phyloP scores from a whole-genome alignment of 1,140 invertebrate species.

The Drosophila santomea region DNA sequence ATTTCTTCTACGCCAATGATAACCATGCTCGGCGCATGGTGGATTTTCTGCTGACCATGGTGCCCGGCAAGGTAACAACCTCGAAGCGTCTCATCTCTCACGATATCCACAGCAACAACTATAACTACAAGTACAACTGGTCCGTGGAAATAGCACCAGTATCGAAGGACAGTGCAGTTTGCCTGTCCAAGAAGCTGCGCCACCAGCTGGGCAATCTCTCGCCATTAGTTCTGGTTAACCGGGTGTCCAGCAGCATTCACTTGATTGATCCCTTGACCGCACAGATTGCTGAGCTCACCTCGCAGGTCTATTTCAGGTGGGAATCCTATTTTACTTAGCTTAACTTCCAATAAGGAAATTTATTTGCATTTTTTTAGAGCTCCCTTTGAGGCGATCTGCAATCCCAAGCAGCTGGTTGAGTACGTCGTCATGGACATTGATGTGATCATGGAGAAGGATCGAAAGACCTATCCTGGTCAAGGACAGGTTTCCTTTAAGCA shows the following conservation, averaged over 20 bases:
- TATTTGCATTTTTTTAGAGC: slow-evolving; percentile 56
- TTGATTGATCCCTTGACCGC: slow-evolving; percentile 97
- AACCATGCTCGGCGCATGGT: slow-evolving; percentile 97
- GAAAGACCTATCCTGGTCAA: slow-evolving; percentile 93
- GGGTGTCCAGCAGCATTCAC: slow-evolving; percentile 95
- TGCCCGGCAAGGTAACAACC: slow-evolving; percentile 94
- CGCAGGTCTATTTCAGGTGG: slow-evolving; percentile 92
- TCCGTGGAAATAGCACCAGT: slow-evolving; percentile 98
- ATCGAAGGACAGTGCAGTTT: slow-evolving; percentile 98
- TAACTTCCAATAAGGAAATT: neutral
- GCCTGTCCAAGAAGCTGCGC: slow-evolving; percentile 94
- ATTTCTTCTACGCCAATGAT: slow-evolving; percentile 97
- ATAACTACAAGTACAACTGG: slow-evolving; percentile 98
- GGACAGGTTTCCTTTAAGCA: slow-evolving; percentile 94
- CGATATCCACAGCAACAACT: slow-evolving; percentile 98
- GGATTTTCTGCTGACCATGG: slow-evolving; percentile 94
- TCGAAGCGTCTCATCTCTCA: slow-evolving; percentile 99
- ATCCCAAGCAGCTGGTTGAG: slow-evolving; percentile 95
- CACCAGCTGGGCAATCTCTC: slow-evolving; percentile 96
- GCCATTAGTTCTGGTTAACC: slow-evolving; percentile 94
- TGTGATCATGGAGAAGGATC: slow-evolving; percentile 91
- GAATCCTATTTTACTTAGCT: neutral
- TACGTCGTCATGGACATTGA: slow-evolving; percentile 98
- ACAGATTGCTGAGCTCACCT: slow-evolving; percentile 95
- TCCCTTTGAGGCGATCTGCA: slow-evolving; percentile 94